Evolutionary conservation across 2,888 invertebrate genomes (phyloP).

Genomic region (Drosophila yooni): DNA sequence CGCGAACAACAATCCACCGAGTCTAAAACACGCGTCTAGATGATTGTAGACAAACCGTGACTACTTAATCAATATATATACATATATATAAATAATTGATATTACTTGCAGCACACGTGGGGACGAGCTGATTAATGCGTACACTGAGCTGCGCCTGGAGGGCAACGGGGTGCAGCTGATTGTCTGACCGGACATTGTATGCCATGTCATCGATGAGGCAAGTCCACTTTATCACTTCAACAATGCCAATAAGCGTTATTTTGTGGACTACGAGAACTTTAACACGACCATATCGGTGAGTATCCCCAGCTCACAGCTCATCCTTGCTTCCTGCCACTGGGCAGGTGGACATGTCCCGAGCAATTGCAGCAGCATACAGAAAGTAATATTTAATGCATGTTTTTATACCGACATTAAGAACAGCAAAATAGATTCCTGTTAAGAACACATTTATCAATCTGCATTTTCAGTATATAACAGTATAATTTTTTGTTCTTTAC

Average conservation of each 20-base stretch:
- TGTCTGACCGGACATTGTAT: slow-evolving; percentile 95
- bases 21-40: slow-evolving; percentile 89
- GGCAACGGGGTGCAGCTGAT: slow-evolving; percentile 88
- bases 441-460: background rate
- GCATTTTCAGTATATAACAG: background rate
- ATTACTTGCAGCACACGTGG: slow-evolving; percentile 85
- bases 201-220: slow-evolving; percentile 91
- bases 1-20: slow-evolving; percentile 91
- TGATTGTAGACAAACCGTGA: slow-evolving; percentile 82
- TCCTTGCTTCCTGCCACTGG: slow-evolving; percentile 53
- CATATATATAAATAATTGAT: background rate
- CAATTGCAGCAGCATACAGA: slow-evolving; percentile 29
- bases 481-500: background rate
- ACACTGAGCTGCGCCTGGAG: slow-evolving; percentile 89
- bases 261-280: slow-evolving; percentile 83
- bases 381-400: slow-evolving; percentile 16
- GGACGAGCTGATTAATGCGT: slow-evolving; percentile 91
- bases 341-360: slow-evolving; percentile 77
- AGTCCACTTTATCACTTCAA: slow-evolving; percentile 93
- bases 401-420: background rate
- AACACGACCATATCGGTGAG: slow-evolving; percentile 83
- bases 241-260: slow-evolving; percentile 88
- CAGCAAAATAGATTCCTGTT: background rate
- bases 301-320: slow-evolving; percentile 4
- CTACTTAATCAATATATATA: background rate